A percentile compares a stretch with the other conserved stretches of the same genome.
These are phyloP conservation scores for Daboia siamensis DNA, from an alignment of 2,113 vertebrate genomes.

Conservation along the genomic window DNA sequence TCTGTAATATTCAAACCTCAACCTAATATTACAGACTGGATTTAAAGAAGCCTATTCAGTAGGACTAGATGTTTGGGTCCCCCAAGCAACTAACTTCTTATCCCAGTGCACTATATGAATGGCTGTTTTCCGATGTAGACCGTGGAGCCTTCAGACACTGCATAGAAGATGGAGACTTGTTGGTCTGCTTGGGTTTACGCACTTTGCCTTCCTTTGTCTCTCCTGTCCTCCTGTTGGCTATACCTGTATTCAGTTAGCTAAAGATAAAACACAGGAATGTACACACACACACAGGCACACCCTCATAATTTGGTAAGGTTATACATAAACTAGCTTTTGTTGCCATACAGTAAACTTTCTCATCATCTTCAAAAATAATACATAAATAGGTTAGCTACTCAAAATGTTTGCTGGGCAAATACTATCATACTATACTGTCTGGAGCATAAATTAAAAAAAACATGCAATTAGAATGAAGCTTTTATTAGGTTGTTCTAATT, in stretches of 20 bases:
- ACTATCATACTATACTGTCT: neutral
- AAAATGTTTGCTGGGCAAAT: neutral
- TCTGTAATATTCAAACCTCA: neutral
- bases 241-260: neutral
- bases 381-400: neutral
- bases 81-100: neutral
- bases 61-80: neutral
- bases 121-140: neutral
- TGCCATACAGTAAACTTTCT: neutral
- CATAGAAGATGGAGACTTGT: neutral
- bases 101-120: neutral
- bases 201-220: neutral
- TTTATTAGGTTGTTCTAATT: conserved; percentile 2
- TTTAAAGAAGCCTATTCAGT: neutral
- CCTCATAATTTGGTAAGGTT: neutral
- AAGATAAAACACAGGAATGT: neutral
- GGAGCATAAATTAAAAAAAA: neutral
- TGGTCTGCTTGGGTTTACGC: neutral
- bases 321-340: neutral
- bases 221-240: neutral
- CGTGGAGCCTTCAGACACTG: neutral
- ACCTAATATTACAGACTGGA: neutral
- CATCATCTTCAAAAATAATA: neutral
- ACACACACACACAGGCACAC: neutral
- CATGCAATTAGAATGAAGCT: neutral